phyloP scores from a whole-genome alignment of 1,140 invertebrate genomes.

The Spodoptera litura region DNA sequence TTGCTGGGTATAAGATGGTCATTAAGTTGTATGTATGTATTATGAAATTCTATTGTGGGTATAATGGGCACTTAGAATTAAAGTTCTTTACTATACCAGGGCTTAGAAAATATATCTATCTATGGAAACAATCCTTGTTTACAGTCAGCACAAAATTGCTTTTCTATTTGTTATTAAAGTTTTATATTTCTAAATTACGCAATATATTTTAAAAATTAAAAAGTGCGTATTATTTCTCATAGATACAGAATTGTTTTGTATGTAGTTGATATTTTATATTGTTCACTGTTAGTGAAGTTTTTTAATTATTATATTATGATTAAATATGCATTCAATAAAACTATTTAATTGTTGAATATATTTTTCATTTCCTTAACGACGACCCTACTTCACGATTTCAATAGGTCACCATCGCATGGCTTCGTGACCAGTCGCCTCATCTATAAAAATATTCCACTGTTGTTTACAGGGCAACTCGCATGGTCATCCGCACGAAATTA shows the following conservation, averaged over 20 bases:
- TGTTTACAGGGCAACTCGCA: no score
- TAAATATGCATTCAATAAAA: slow-evolving; percentile 55
- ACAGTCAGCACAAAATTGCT: slow-evolving; percentile 40
- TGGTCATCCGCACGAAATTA: no score
- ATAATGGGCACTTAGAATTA: slow-evolving; percentile 16
- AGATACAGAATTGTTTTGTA: slow-evolving; percentile 36
- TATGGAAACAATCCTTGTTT: background rate
- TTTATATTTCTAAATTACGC: slow-evolving; percentile 43
- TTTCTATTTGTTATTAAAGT: slow-evolving; percentile 12
- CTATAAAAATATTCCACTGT: no score
- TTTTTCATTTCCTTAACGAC: background rate
- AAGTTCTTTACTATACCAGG: slow-evolving; percentile 10
- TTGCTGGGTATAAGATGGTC: background rate
- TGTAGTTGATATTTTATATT: slow-evolving; percentile 53
- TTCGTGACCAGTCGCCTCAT: no score
- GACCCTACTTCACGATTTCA: no score
- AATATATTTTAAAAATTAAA: background rate
- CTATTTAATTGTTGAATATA: slow-evolving; percentile 52
- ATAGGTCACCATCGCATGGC: no score
- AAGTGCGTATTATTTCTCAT: slow-evolving; percentile 26
- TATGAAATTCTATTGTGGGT: background rate
- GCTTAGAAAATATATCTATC: background rate
- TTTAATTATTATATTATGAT: slow-evolving; percentile 45
- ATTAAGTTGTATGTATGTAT: background rate
- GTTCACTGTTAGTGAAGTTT: slow-evolving; percentile 49